Percentiles rank a stretch among this genome's conserved stretches.
phyloP scores from a whole-genome alignment of 30 jellyfish, hydroid and myxozoan genomes.

The Aurelia sp. region DNA sequence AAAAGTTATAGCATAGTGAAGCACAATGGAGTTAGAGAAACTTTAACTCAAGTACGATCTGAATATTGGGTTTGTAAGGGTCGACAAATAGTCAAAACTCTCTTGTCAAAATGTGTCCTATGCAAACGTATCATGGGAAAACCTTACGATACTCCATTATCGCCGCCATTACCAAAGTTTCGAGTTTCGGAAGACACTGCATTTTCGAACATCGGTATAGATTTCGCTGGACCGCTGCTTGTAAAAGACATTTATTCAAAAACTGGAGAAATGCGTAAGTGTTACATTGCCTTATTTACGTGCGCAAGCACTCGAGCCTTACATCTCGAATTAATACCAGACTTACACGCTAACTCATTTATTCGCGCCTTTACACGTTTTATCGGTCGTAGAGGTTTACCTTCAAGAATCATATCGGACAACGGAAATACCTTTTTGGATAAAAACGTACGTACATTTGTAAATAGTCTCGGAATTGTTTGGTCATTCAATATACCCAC shows the following conservation, averaged over 20 bases:
- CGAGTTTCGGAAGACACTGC: constrained; percentile 35
- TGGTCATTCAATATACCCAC: constrained; percentile 45
- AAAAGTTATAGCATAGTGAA: constrained; percentile 20
- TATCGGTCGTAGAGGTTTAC: constrained; percentile 57
- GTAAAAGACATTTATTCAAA: constrained; percentile 30
- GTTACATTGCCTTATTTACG: constrained; percentile 1
- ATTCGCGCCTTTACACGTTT: constrained; percentile 48
- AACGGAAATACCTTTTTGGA: constrained; percentile 54
- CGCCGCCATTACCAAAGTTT: constrained; percentile 30
- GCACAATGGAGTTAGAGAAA: constrained; percentile 27
- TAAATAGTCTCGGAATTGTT: background rate
- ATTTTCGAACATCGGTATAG: constrained; percentile 39
- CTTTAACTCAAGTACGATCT: constrained; percentile 23
- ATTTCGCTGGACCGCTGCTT: constrained; percentile 45
- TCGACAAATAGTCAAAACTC: constrained; percentile 6
- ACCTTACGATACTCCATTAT: constrained; percentile 29
- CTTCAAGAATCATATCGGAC: constrained; percentile 43
- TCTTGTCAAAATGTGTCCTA: constrained; percentile 1
- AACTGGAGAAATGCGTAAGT: constrained; percentile 1
- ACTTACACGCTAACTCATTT: constrained; percentile 36
- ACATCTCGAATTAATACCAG: constrained; percentile 76
- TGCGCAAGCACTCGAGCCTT: constrained; percentile 41
- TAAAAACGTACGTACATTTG: constrained; percentile 1
- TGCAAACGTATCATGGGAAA: constrained; percentile 16
- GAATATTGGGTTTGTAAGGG: constrained; percentile 33